phyloP scores from a whole-genome alignment of 2,113 vertebrate genomes.

The Pheucticus melanocephalus region DNA sequence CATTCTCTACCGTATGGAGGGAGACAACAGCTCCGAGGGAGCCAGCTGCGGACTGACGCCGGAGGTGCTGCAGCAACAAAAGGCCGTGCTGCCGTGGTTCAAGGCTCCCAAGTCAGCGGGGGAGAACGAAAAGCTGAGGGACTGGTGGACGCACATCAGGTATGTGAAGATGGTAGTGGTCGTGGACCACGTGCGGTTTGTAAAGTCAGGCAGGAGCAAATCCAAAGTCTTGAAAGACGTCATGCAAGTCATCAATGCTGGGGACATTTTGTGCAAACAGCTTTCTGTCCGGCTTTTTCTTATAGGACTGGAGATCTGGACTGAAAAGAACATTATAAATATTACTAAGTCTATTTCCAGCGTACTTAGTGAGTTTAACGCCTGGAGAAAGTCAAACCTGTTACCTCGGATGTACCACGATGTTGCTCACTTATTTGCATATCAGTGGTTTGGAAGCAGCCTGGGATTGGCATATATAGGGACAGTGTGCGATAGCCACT shows the following conservation, averaged over 20 bases:
- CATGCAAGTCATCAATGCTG: constrained; percentile 12
- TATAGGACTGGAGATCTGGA: constrained; percentile 68
- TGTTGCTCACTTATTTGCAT: constrained; percentile 28
- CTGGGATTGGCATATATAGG: neutral
- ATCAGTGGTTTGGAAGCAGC: constrained; percentile 1
- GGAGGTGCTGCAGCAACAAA: neutral
- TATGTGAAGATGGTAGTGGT: neutral
- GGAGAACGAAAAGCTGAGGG: neutral
- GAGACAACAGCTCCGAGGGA: accelerated
- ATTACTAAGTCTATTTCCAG: neutral
- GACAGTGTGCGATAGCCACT: neutral
- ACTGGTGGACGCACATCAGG: neutral
- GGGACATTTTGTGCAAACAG: neutral
- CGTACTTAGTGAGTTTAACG: neutral
- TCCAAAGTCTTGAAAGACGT: neutral
- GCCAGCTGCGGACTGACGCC: neutral
- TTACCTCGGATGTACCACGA: neutral
- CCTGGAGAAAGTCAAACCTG: neutral
- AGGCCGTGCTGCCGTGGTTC: neutral
- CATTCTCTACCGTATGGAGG: constrained; percentile 44
- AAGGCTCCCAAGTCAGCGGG: neutral
- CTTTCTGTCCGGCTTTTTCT: constrained; percentile 20
- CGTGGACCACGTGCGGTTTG: neutral
- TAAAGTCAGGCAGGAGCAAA: neutral
- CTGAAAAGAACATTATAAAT: neutral